A percentile compares a stretch with the other conserved stretches of the same genome.
phyloP scores from a whole-genome alignment of 2,888 invertebrate species.

The Euspilapteryx auroguttella region DNA sequence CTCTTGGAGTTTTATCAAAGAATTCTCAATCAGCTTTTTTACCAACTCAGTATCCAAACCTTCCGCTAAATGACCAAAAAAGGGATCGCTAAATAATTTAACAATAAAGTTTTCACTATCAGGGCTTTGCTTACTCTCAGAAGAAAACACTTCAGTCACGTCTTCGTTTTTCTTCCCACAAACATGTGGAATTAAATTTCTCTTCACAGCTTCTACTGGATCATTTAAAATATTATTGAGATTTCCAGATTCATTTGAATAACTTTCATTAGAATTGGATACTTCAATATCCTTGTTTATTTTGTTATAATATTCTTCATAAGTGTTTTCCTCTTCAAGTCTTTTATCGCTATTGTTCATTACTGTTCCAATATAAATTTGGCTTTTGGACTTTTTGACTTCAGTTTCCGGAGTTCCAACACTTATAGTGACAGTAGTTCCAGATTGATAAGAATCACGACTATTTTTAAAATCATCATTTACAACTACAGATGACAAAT shows the following conservation, averaged over 20 bases:
- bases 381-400: constrained; percentile 45
- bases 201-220: constrained; percentile 75
- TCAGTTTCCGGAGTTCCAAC: constrained; percentile 54
- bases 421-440: constrained; percentile 65
- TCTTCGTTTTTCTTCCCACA: constrained; percentile 65
- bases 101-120: constrained; percentile 53
- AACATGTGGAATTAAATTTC: constrained; percentile 76
- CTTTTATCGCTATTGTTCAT: constrained; percentile 23
- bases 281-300: constrained; percentile 3
- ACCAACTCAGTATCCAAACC: constrained; percentile 64
- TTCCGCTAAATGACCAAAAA: constrained; percentile 64
- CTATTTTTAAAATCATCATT: constrained; percentile 55
- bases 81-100: constrained; percentile 66
- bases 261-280: constrained; percentile 6
- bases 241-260: constrained; percentile 20
- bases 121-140: constrained; percentile 15
- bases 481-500: constrained; percentile 74
- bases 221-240: constrained; percentile 64
- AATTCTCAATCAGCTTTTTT: constrained; percentile 68
- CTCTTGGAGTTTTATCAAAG: constrained; percentile 63
- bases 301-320: constrained; percentile 35
- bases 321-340: constrained; percentile 27
- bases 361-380: constrained; percentile 49
- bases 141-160: constrained; percentile 1
- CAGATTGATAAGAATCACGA: constrained; percentile 48